These are phyloP conservation scores for Chaitophorus viminalis DNA, from an alignment of 2,888 invertebrate genomes.

Conservation along the genomic window DNA sequence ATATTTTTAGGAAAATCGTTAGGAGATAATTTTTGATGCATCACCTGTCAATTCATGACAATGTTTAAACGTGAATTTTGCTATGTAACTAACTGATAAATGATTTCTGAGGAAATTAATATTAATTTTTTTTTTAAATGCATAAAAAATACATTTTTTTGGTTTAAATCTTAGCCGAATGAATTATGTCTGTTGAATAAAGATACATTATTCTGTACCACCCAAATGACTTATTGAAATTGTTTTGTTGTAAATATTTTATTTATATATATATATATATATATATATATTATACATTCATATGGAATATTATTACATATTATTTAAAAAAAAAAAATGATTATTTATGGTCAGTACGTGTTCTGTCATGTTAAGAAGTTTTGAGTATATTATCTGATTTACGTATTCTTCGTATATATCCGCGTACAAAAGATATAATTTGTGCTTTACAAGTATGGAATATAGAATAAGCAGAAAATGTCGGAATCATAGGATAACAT, in stretches of 20 bases:
- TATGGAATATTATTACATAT: no score
- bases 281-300: not conserved
- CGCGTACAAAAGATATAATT: not conserved
- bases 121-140: not conserved
- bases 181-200: not conserved
- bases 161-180: not conserved
- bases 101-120: not conserved
- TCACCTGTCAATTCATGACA: not conserved
- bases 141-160: not conserved
- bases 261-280: not conserved
- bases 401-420: constrained; percentile 2
- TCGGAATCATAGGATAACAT: not conserved
- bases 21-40: not conserved
- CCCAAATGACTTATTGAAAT: not conserved
- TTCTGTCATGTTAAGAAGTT: not conserved
- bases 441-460: not conserved
- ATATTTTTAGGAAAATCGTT: not conserved
- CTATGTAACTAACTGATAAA: not conserved
- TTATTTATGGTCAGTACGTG: constrained; percentile 31
- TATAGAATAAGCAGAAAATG: constrained; percentile 3
- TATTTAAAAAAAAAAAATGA: not conserved
- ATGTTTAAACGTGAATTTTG: not conserved
- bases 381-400: not conserved
- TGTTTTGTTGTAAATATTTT: not conserved
- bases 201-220: not conserved